Conservation (phyloP, 2,113 vertebrate species). For the Numida meleagris region DNA sequence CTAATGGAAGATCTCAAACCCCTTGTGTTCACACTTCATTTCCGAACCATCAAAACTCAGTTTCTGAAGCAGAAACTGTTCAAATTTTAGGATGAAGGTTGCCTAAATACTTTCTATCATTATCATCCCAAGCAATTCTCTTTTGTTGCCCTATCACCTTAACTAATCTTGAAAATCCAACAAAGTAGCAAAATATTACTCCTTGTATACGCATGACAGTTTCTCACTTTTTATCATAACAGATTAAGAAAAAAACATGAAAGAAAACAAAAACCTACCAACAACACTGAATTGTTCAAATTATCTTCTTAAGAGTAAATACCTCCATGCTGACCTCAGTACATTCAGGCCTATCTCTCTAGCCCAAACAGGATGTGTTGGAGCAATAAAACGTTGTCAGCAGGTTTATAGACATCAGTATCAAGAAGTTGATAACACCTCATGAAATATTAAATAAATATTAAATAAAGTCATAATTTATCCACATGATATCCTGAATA, state of each 20-base stretch:
- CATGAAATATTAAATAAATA: neutral
- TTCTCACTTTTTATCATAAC: neutral
- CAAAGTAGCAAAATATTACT: neutral
- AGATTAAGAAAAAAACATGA: too few species aligned
- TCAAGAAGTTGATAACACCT: neutral
- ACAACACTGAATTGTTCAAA: neutral
- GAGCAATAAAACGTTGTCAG: neutral
- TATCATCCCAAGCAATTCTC: neutral
- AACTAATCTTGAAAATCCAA: neutral
- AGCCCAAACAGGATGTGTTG: neutral
- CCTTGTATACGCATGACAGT: neutral
- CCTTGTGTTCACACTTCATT: neutral
- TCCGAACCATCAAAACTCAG: neutral
- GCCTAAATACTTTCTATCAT: neutral
- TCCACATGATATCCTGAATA: too few species aligned
- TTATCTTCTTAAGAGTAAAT: neutral
- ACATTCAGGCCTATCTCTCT: neutral
- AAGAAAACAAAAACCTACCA: neutral
- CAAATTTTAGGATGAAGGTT: neutral
- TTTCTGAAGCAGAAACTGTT: neutral
- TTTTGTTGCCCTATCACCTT: neutral
- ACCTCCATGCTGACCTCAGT: neutral
- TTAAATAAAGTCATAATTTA: neutral
- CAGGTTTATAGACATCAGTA: neutral
- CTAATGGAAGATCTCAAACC: neutral